phyloP scores from a whole-genome alignment of 2,888 invertebrate genomes.

The Zele albiditarsus region DNA sequence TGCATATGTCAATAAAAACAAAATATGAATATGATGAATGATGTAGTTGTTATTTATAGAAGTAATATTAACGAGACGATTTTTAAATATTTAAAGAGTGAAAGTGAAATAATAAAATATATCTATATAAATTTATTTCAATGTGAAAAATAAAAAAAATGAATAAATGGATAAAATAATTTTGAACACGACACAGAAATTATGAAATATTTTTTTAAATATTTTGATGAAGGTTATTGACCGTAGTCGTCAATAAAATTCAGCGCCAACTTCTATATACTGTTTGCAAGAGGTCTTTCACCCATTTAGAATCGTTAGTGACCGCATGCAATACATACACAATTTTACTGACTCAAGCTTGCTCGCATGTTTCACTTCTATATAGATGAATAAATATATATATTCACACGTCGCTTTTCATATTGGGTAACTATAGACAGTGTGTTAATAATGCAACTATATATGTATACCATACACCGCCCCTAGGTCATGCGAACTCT shows the following conservation, averaged over 20 bases:
- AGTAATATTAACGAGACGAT: too few species aligned
- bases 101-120: neutral
- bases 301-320: conserved; percentile 26
- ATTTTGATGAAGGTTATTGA: conserved; percentile 5
- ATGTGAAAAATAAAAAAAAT: neutral
- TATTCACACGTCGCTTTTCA: neutral
- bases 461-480: neutral
- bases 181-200: neutral
- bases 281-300: conserved; percentile 24
- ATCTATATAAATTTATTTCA: neutral
- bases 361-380: neutral
- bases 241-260: conserved; percentile 21
- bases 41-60: too few species aligned
- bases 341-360: neutral
- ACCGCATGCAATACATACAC: conserved; percentile 19
- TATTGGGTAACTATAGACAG: neutral
- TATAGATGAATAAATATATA: neutral
- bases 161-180: neutral
- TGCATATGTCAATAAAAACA: too few species aligned
- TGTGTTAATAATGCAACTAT: neutral
- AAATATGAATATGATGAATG: too few species aligned
- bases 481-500: neutral
- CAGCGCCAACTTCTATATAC: conserved; percentile 1
- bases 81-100: too few species aligned
- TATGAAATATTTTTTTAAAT: neutral